Conservation (phyloP, 2,888 invertebrate species). For the Nebria brevicollis region DNA sequence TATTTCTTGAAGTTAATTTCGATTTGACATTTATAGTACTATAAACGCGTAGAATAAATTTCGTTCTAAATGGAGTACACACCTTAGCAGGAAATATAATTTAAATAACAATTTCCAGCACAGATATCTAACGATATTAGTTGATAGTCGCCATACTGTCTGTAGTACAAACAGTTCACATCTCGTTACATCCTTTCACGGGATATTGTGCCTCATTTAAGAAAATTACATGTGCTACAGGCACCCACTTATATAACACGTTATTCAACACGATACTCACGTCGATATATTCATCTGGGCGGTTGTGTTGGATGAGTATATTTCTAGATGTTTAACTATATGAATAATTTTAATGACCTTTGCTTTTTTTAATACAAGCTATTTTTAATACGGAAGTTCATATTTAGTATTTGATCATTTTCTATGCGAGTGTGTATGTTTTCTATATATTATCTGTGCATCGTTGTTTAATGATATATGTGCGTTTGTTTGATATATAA, state of each 20-base stretch:
- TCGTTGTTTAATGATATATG: neutral
- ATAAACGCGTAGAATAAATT: no score
- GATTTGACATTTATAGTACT: no score
- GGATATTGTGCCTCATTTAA: conserved; percentile 43
- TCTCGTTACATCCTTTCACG: conserved; percentile 39
- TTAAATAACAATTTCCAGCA: neutral
- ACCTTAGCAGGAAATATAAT: neutral
- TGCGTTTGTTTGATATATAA: neutral
- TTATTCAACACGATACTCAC: neutral
- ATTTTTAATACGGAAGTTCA: neutral
- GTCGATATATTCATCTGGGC: conserved; percentile 30
- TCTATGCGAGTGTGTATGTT: neutral
- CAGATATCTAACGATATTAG: neutral
- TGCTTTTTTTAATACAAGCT: neutral
- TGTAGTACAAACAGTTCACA: conserved; percentile 2
- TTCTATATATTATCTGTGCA: neutral
- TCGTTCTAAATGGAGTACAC: neutral
- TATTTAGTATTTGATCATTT: neutral
- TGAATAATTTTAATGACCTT: conserved; percentile 40
- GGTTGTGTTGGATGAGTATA: conserved; percentile 30
- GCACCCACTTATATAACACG: neutral
- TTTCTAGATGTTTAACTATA: conserved; percentile 39
- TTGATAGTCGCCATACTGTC: conserved; percentile 31
- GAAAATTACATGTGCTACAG: conserved; percentile 35
- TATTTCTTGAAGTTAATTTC: no score